Percentiles rank a stretch among this genome's conserved stretches.
phyloP scores from a whole-genome alignment of 2,888 invertebrate genomes.

The Zygaena filipendulae region DNA sequence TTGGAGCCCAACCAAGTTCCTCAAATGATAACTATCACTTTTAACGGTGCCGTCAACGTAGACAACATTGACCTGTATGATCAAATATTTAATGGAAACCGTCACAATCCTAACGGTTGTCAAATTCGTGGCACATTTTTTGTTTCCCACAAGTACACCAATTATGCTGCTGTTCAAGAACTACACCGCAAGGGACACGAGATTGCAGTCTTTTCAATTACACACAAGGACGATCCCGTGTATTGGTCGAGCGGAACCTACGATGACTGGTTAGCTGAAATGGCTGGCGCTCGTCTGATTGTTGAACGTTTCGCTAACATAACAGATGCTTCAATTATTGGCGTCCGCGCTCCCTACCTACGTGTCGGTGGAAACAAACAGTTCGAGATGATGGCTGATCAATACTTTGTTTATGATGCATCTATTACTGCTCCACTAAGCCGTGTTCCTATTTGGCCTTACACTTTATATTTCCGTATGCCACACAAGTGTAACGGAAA shows the following conservation, averaged over 20 bases:
- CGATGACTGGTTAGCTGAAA: slow-evolving; percentile 94
- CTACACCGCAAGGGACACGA: slow-evolving; percentile 91
- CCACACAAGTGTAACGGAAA: slow-evolving; percentile 96
- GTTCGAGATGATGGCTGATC: slow-evolving; percentile 97
- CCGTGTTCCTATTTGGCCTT: slow-evolving; percentile 96
- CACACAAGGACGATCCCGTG: slow-evolving; percentile 91
- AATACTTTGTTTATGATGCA: slow-evolving; percentile 94
- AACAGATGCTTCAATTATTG: slow-evolving; percentile 90
- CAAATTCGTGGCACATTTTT: slow-evolving; percentile 91
- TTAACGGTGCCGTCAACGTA: slow-evolving; percentile 92
- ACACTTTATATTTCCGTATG: slow-evolving; percentile 96
- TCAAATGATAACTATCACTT: slow-evolving; percentile 93
- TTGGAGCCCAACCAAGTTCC: slow-evolving; percentile 88
- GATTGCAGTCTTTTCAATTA: slow-evolving; percentile 91
- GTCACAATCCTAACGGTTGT: slow-evolving; percentile 90
- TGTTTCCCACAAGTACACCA: slow-evolving; percentile 91
- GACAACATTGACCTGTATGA: slow-evolving; percentile 94
- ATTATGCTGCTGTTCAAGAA: slow-evolving; percentile 91
- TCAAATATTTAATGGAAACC: slow-evolving; percentile 86
- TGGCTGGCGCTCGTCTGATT: slow-evolving; percentile 91
- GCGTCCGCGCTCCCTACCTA: slow-evolving; percentile 88
- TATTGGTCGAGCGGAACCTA: slow-evolving; percentile 91
- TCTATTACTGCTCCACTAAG: slow-evolving; percentile 91
- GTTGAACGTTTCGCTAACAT: slow-evolving; percentile 91
- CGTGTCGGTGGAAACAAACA: slow-evolving; percentile 94